A percentile compares a stretch with the other conserved stretches of the same genome.
Conservation (phyloP, 2,113 vertebrate species). For the Datnioides undecimradiatus region DNA sequence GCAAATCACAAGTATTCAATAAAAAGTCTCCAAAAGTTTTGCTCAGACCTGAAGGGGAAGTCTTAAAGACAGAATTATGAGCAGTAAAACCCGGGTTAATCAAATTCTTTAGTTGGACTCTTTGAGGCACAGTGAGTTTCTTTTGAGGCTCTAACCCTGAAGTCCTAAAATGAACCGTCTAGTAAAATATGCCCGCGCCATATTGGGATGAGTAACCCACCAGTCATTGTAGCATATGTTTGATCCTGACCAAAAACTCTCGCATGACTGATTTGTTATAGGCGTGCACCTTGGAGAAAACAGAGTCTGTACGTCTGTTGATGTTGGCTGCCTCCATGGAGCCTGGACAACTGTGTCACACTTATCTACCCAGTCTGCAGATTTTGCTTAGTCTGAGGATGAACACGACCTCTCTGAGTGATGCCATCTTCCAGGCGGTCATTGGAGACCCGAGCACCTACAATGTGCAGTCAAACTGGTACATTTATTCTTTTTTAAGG, state of each 20-base stretch:
- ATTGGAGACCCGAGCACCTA: slow-evolving; percentile 81
- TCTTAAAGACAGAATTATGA: background rate
- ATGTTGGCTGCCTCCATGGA: slow-evolving; percentile 49
- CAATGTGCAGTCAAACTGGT: slow-evolving; percentile 74
- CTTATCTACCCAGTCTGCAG: slow-evolving; percentile 61
- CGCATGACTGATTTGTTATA: slow-evolving; percentile 51
- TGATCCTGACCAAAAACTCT: background rate
- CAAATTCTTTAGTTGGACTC: background rate
- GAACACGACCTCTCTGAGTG: slow-evolving; percentile 50
- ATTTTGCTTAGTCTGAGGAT: slow-evolving; percentile 53
- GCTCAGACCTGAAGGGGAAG: background rate
- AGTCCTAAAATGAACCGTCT: slow-evolving; percentile 3
- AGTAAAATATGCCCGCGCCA: background rate
- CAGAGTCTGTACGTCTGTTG: slow-evolving; percentile 48
- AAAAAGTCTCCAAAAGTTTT: background rate
- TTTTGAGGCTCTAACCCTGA: background rate
- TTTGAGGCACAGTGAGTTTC: background rate
- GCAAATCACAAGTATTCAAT: background rate
- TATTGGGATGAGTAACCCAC: background rate
- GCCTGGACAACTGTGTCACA: slow-evolving; percentile 76
- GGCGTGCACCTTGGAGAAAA: slow-evolving; percentile 79
- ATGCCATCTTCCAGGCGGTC: slow-evolving; percentile 69
- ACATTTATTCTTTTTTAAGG: slow-evolving; percentile 1
- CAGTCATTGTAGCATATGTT: slow-evolving; percentile 1
- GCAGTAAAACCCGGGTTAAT: background rate